These are phyloP conservation scores for Eledone cirrhosa DNA, from an alignment of 2,888 invertebrate species.

Conservation along the genomic window DNA sequence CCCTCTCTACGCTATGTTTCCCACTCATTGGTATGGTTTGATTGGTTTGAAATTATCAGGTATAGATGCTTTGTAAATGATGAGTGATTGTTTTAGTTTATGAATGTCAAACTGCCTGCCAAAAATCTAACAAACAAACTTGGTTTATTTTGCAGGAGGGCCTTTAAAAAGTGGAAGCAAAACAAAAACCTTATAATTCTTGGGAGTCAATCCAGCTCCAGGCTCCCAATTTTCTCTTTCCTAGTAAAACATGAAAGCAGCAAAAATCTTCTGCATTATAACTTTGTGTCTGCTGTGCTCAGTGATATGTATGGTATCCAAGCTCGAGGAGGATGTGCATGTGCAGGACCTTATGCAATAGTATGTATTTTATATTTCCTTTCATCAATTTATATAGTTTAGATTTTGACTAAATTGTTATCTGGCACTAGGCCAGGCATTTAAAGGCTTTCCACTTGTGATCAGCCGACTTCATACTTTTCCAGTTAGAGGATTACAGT, in stretches of 20 bases:
- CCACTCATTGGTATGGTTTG: no score
- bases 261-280: conserved; percentile 47
- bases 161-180: conserved; percentile 35
- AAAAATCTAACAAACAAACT: neutral
- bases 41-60: no score
- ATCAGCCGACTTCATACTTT: no score
- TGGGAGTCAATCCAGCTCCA: conserved; percentile 70
- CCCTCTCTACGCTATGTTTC: no score
- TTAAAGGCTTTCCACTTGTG: no score
- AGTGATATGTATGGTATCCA: conserved; percentile 53
- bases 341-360: conserved; percentile 52
- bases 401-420: no score
- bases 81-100: neutral
- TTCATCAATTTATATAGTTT: no score
- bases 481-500: no score
- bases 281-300: conserved; percentile 46
- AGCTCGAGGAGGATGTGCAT: conserved; percentile 52
- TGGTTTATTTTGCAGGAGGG: neutral
- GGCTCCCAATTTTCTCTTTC: conserved; percentile 83
- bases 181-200: conserved; percentile 72
- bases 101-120: neutral
- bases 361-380: conserved; percentile 34
- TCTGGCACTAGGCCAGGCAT: no score
- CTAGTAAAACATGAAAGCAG: conserved; percentile 80
- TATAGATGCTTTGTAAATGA: neutral